phyloP scores from a whole-genome alignment of 2,888 invertebrate species.

The Hoplodrina blanda region DNA sequence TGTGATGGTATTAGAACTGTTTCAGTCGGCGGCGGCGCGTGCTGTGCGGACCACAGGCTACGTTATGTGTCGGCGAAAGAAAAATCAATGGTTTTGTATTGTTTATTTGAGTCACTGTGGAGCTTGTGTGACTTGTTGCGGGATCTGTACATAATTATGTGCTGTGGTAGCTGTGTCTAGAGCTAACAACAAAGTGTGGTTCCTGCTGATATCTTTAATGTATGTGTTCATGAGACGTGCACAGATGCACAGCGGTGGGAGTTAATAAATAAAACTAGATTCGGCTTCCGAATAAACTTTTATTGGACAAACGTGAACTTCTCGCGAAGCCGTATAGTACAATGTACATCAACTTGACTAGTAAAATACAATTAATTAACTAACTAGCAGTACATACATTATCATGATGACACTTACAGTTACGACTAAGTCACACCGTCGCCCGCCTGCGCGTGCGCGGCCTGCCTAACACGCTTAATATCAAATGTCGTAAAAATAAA shows the following conservation, averaged over 20 bases:
- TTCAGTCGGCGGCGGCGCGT: background rate
- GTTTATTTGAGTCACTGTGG: background rate
- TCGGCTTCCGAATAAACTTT: slow-evolving; percentile 88
- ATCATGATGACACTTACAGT: slow-evolving; percentile 43
- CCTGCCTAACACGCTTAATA: slow-evolving; percentile 57
- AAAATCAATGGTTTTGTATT: background rate
- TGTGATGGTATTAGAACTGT: background rate
- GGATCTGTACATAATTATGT: background rate
- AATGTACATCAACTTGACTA: slow-evolving; percentile 86
- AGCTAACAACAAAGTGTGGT: no score
- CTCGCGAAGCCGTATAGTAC: slow-evolving; percentile 77
- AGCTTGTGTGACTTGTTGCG: background rate
- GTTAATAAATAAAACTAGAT: slow-evolving; percentile 74
- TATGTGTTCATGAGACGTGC: background rate
- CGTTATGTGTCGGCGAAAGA: background rate
- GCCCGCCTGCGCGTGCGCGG: slow-evolving; percentile 20
- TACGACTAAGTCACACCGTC: slow-evolving; percentile 34
- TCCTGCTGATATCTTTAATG: no score
- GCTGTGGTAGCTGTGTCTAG: no score
- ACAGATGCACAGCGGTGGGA: background rate
- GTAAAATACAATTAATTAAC: slow-evolving; percentile 81
- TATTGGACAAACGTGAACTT: slow-evolving; percentile 87
- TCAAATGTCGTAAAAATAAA: slow-evolving; percentile 76
- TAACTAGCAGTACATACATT: slow-evolving; percentile 70
- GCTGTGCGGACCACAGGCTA: no score